phyloP scores from a whole-genome alignment of 2,113 vertebrate species.

The Nesoenas mayeri region DNA sequence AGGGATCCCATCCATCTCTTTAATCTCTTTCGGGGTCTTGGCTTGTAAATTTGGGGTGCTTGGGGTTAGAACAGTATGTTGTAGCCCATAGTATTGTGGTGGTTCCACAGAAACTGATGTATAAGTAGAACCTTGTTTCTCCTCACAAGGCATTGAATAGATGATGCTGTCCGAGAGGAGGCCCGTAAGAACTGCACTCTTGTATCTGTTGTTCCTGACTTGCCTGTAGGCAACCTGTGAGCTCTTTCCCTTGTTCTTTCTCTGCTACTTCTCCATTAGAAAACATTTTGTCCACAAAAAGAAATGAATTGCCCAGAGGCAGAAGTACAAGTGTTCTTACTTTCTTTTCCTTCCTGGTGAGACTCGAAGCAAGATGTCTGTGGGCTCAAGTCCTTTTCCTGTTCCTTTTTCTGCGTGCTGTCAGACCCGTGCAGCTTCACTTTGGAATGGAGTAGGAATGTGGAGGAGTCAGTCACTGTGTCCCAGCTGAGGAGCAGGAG shows the following conservation, averaged over 20 bases:
- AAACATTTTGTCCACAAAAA: background rate
- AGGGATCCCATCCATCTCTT: background rate
- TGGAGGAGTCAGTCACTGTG: background rate
- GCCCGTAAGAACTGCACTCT: background rate
- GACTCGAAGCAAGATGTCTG: background rate
- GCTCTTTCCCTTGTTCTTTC: background rate
- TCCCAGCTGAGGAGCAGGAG: constrained; percentile 6
- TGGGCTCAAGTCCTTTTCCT: background rate
- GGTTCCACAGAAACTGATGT: background rate
- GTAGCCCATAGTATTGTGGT: background rate
- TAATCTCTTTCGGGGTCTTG: background rate
- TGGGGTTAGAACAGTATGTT: background rate
- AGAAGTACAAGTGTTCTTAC: background rate
- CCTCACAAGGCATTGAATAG: background rate
- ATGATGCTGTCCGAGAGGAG: background rate
- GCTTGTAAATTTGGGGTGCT: background rate
- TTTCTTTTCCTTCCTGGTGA: background rate
- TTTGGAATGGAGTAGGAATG: background rate
- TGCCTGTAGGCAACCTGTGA: background rate
- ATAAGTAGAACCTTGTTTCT: background rate
- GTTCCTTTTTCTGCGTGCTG: background rate
- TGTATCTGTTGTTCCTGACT: background rate
- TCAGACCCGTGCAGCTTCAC: background rate
- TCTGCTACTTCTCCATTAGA: background rate
- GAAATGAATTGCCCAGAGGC: background rate